A percentile compares a stretch with the other conserved stretches of the same genome.
Evolutionary conservation across 2,888 invertebrate species (phyloP).

Genomic region (Drosophila barbarae): DNA sequence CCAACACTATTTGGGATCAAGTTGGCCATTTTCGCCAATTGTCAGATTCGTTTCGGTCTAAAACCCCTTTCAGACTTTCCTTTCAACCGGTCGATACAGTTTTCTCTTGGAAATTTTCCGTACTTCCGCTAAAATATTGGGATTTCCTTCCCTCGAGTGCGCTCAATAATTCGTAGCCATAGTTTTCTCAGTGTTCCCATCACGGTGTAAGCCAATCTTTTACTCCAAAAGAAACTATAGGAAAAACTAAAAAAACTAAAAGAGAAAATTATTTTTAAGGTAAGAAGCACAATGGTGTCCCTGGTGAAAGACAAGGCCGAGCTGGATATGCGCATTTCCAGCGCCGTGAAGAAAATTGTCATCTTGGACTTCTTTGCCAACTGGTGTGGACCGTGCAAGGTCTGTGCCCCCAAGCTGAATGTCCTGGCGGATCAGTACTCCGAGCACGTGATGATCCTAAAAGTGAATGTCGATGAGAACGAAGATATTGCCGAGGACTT

Average conservation of each 20-base stretch:
- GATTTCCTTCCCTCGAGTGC: neutral
- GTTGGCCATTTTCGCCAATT: neutral
- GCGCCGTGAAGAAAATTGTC: constrained; percentile 89
- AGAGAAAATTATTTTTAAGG: neutral
- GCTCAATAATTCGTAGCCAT: neutral
- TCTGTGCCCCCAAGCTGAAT: constrained; percentile 90
- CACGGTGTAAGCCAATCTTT: neutral
- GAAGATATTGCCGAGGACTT: constrained; percentile 89
- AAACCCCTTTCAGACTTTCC: neutral
- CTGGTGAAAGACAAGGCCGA: constrained; percentile 81
- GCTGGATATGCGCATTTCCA: constrained; percentile 84
- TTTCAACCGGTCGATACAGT: neutral
- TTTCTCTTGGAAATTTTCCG: constrained; percentile 3
- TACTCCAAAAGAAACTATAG: neutral
- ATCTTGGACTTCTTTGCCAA: constrained; percentile 94
- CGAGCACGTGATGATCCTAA: constrained; percentile 78
- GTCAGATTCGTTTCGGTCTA: neutral
- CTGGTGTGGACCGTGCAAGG: constrained; percentile 96
- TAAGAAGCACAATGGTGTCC: constrained; percentile 58
- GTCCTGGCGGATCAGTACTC: constrained; percentile 83
- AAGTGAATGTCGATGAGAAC: constrained; percentile 91
- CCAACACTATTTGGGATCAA: neutral
- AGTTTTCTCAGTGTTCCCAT: neutral
- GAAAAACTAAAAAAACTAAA: neutral
- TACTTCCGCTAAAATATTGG: constrained; percentile 5